Evolutionary conservation across 2,113 vertebrate genomes (phyloP).

Genomic region (Dicaeum eximium): DNA sequence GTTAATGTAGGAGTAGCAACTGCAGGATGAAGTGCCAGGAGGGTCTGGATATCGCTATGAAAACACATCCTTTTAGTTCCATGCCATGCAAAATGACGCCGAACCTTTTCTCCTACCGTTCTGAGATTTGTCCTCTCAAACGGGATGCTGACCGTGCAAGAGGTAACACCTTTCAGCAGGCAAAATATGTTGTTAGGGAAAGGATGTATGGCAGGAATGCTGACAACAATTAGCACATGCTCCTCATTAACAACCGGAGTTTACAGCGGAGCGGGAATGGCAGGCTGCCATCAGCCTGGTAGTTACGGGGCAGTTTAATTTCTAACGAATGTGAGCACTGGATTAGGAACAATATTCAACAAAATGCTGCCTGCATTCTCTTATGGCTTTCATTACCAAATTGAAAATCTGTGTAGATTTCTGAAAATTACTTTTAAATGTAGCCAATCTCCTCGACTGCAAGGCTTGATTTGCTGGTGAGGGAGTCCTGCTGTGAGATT

Average conservation of each 20-base stretch:
- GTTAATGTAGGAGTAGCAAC: conserved; percentile 2
- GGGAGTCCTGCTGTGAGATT: conserved; percentile 92
- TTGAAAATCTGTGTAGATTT: conserved; percentile 90
- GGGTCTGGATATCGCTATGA: neutral
- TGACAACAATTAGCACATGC: conserved; percentile 97
- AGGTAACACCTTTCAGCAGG: conserved; percentile 73
- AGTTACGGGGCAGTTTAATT: conserved; percentile 80
- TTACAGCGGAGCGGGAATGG: conserved; percentile 83
- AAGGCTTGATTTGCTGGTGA: conserved; percentile 86
- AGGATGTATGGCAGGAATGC: conserved; percentile 67
- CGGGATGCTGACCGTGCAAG: conserved; percentile 14
- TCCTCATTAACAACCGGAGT: conserved; percentile 95
- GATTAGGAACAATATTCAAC: conserved; percentile 83
- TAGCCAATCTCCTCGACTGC: conserved; percentile 90
- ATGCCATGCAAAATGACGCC: neutral
- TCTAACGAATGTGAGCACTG: conserved; percentile 79
- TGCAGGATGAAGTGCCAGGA: neutral
- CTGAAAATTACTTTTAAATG: conserved; percentile 96
- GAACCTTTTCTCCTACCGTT: neutral
- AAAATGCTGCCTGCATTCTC: conserved; percentile 80
- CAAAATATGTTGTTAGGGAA: conserved; percentile 68
- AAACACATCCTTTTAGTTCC: neutral
- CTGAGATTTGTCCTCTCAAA: neutral
- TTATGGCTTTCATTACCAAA: conserved; percentile 88
- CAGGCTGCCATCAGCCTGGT: conserved; percentile 82